Evolutionary conservation across 2,888 invertebrate species (phyloP), one percentile per base, ranked within the genome.

Genomic region (Agrochola macilenta): DNA sequence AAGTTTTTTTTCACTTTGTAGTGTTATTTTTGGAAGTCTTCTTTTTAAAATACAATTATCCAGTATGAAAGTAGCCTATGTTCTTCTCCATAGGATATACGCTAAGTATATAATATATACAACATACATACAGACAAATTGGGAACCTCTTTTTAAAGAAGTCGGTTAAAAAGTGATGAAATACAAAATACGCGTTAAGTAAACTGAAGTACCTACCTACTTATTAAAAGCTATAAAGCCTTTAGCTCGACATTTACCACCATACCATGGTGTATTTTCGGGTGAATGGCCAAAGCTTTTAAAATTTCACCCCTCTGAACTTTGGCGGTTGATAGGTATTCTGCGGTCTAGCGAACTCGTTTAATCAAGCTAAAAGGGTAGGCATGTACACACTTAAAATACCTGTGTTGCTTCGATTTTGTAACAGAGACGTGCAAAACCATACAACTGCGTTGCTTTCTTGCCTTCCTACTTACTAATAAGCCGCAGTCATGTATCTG

Each of bases 261-360:
- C 39, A 39, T 39, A 39, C 43, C 58, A 70, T 58, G 20, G 9
- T 35, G 5, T 49, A 63, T 75, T 64, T 43, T 54, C 52, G n/a
- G 46, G 2, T 69, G n/a, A 60, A 58, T 30, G 58, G 20, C 20
- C 17, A 58, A 26, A 12, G 83, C 81, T 78, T 69, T 72, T 69
- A 68, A 35, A 54, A 64, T 61, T 58, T 64, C 46, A 82, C 49
- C 64, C 52, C 58, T 63, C 12, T 72, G 72, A 83, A 83, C 72
- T 65, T 82, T 66, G 23, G 2, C 49, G n/a, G 17, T 43, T 20
- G 49, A 77, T 77, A 30, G 30, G 49, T 68, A n/a, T 30, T 57
- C 20, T 58, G 61, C 9, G 39, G 49, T 57, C 26, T 58, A n/a
- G 46, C 57, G 9, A 57, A 49, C 26, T 52, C 39, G 23, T 46